A percentile compares a stretch with the other conserved stretches of the same genome.
These are phyloP conservation scores for Clepsis dumicolana DNA, from an alignment of 2,888 invertebrate genomes.

Conservation along the genomic window DNA sequence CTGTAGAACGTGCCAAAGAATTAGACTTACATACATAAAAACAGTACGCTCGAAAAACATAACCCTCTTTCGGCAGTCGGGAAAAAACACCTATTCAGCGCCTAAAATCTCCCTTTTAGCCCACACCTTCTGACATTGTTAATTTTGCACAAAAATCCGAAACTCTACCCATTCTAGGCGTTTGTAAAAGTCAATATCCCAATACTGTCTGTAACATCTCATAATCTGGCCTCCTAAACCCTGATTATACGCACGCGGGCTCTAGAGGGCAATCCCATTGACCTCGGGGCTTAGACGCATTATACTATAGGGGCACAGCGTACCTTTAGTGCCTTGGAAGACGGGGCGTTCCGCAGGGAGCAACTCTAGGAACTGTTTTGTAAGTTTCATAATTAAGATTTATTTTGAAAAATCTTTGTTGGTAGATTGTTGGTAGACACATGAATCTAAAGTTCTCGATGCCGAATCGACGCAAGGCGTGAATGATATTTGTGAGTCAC, in stretches of 20 bases:
- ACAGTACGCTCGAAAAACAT: neutral
- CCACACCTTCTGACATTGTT: neutral
- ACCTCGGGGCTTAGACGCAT: conserved; percentile 37
- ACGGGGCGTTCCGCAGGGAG: neutral
- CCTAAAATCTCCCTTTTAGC: too few species aligned
- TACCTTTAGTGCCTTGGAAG: conserved; percentile 1
- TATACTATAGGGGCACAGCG: conserved; percentile 26
- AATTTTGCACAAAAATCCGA: neutral
- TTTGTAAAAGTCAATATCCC: conserved; percentile 2
- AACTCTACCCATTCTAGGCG: neutral
- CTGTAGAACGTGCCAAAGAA: too few species aligned
- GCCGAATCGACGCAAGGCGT: too few species aligned
- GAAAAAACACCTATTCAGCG: too few species aligned
- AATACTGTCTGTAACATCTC: conserved; percentile 21
- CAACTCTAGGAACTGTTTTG: neutral
- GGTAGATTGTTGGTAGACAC: neutral
- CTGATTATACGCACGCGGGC: conserved; percentile 31
- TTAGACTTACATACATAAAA: too few species aligned
- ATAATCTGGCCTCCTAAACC: conserved; percentile 23
- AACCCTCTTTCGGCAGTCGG: too few species aligned
- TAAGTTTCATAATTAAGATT: neutral
- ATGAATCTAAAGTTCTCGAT: too few species aligned
- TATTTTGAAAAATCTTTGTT: neutral
- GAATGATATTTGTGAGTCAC: too few species aligned
- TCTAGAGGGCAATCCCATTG: conserved; percentile 39